Conservation (phyloP, 2,113 vertebrate genomes). For the Pimephales promelas region DNA sequence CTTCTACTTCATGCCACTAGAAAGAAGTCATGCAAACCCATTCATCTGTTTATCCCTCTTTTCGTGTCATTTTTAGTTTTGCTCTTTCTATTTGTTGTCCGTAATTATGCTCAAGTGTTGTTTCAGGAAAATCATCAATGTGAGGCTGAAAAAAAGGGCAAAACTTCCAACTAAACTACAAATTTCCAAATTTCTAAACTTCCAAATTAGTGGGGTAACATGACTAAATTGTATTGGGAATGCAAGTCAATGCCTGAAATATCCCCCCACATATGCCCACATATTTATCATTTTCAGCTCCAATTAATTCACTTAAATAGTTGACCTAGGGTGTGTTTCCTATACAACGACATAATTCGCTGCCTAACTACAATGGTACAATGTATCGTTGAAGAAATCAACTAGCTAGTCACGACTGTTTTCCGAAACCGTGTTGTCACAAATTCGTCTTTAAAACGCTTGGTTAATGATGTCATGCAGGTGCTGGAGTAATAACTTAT, state of each 20-base stretch:
- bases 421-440: too few species aligned
- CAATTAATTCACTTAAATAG: background rate
- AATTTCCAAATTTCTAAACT: background rate
- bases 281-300: background rate
- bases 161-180: background rate
- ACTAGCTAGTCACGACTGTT: too few species aligned
- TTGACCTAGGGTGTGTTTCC: too few species aligned
- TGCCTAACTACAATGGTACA: too few species aligned
- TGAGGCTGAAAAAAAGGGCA: background rate
- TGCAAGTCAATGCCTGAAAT: background rate
- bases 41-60: background rate
- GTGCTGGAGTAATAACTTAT: too few species aligned
- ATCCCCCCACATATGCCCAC: background rate
- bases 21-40: background rate
- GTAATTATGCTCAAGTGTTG: background rate
- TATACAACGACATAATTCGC: too few species aligned
- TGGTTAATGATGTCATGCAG: too few species aligned
- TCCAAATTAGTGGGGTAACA: background rate
- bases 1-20: background rate
- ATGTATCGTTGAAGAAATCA: too few species aligned
- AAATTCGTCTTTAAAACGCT: too few species aligned
- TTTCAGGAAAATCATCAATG: background rate
- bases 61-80: background rate
- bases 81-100: background rate
- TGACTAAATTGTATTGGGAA: background rate